Percentiles rank a stretch among this genome's conserved stretches.
phyloP scores from a whole-genome alignment of 2,113 vertebrate genomes.

The Grammomys dolichurus region DNA sequence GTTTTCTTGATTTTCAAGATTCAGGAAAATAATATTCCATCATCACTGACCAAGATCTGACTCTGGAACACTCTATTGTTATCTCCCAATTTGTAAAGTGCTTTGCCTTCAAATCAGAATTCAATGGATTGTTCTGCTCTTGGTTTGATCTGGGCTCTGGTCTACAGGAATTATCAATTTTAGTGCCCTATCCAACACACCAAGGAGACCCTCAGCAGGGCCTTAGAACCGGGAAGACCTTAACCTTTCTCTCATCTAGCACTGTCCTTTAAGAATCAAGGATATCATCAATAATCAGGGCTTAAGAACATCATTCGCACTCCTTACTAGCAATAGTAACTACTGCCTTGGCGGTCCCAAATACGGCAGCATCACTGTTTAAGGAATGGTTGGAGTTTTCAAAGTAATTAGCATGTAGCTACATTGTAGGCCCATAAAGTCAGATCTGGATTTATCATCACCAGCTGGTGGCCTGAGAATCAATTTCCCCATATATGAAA shows the following conservation, averaged over 20 bases:
- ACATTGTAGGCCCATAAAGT: slow-evolving; percentile 20
- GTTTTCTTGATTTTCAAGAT: neutral
- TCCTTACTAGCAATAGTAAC: neutral
- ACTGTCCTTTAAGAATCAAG: neutral
- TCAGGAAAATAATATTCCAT: neutral
- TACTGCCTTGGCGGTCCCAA: too few relatives aligned
- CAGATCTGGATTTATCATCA: neutral
- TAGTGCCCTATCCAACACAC: neutral
- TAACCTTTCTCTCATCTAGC: neutral
- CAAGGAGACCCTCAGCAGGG: neutral
- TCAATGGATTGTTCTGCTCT: neutral
- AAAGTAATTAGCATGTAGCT: slow-evolving; percentile 6
- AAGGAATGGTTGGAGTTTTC: neutral
- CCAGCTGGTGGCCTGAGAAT: neutral
- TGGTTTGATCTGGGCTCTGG: neutral
- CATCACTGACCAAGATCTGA: neutral
- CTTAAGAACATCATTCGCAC: neutral
- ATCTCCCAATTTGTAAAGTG: neutral
- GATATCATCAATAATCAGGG: neutral
- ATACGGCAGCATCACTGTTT: neutral
- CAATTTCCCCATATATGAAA: slow-evolving; percentile 7
- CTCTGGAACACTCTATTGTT: neutral
- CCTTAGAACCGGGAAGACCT: neutral
- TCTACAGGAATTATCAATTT: neutral
- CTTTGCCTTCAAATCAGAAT: neutral